These are phyloP conservation scores for Opisthocomus hoazin DNA, from an alignment of 2,113 vertebrate genomes.

Conservation along the genomic window DNA sequence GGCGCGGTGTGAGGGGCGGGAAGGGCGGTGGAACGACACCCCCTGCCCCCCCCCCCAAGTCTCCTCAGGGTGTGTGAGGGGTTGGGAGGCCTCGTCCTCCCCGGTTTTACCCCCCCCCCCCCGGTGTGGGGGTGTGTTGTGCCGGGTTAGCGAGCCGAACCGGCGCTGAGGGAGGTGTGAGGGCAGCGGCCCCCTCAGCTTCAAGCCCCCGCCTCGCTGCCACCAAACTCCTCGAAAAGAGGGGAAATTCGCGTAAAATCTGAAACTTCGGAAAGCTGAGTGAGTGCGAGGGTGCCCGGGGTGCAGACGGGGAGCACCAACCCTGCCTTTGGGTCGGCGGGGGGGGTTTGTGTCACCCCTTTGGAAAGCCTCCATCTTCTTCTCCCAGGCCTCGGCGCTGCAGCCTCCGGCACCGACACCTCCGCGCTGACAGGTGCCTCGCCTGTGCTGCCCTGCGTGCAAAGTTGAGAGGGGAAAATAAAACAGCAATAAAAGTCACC, in stretches of 20 bases:
- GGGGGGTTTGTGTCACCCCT: background rate
- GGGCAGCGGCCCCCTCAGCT: background rate
- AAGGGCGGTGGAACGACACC: background rate
- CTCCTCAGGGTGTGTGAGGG: background rate
- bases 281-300: background rate
- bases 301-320: background rate
- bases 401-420: rapidly evolving
- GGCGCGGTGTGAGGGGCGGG: background rate
- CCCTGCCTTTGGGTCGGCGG: background rate
- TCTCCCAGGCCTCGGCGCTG: background rate
- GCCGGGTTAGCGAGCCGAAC: background rate
- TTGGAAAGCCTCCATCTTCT: background rate
- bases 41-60: rapidly evolving
- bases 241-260: rapidly evolving
- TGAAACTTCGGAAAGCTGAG: rapidly evolving
- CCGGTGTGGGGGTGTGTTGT: no score
- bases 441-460: rapidly evolving
- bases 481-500: background rate
- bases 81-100: background rate
- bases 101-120: no score
- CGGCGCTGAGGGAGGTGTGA: background rate
- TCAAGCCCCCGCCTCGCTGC: background rate
- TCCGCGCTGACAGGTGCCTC: background rate
- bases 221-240: background rate
- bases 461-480: background rate